Evolutionary conservation across 2,797 vertebrate genomes (phyloP).

Genomic region (Coccyzus lansbergi): DNA sequence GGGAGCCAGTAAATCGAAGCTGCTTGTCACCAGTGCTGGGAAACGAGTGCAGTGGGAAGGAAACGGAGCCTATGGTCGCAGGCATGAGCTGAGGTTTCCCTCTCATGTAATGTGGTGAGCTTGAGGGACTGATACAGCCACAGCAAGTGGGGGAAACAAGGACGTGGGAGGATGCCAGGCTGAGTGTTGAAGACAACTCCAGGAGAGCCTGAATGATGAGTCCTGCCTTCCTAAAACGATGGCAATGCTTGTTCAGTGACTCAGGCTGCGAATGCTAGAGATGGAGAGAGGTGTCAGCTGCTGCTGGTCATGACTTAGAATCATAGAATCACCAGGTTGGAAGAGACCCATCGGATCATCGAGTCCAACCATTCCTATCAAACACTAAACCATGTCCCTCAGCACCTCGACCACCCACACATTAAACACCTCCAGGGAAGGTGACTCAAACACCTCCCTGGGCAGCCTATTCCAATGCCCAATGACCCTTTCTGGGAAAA

Average conservation of each 20-base stretch:
- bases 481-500: too few relatives aligned
- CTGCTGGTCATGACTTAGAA: not conserved
- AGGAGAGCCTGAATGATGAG: not conserved
- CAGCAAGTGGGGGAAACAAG: not conserved
- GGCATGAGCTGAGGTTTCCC: constrained; percentile 46
- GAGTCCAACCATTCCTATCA: too few relatives aligned
- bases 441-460: too few relatives aligned
- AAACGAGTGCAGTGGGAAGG: not conserved
- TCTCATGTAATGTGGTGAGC: not conserved
- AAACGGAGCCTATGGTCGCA: not conserved
- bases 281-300: not conserved
- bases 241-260: not conserved
- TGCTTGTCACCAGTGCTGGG: constrained; percentile 15
- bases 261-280: not conserved
- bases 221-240: not conserved
- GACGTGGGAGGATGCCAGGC: not conserved
- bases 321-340: too few relatives aligned
- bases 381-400: too few relatives aligned
- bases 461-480: too few relatives aligned
- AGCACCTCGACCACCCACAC: too few relatives aligned
- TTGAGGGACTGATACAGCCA: not conserved
- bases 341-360: too few relatives aligned
- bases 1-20: not conserved
- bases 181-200: not conserved
- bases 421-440: too few relatives aligned